Conservation (phyloP, 1,140 invertebrate genomes). For the Nylanderia fulva region DNA sequence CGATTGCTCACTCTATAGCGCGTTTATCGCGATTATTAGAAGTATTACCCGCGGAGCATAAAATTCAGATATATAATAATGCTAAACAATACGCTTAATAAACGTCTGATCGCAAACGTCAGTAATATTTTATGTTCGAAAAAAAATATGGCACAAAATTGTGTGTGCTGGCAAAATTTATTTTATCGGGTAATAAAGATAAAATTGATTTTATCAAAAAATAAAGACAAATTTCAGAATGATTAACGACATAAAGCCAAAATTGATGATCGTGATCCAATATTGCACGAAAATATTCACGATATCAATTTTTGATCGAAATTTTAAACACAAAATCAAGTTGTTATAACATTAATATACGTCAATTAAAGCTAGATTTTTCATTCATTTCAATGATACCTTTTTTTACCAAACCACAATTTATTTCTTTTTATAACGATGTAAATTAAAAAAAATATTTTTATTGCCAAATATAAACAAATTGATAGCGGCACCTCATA, state of each 20-base stretch:
- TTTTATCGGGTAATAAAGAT: background rate
- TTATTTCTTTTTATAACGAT: background rate
- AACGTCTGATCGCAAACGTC: background rate
- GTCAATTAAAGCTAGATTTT: background rate
- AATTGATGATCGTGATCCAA: background rate
- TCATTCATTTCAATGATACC: background rate
- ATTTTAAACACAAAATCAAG: background rate
- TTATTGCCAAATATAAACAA: background rate
- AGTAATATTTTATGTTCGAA: background rate
- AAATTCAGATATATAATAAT: background rate
- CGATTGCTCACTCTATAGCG: constrained; percentile 5
- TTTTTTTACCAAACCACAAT: background rate
- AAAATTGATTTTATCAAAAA: background rate
- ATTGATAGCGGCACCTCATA: background rate
- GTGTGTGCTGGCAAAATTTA: background rate
- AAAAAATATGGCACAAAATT: background rate
- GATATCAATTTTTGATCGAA: background rate
- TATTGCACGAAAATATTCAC: background rate
- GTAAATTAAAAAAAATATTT: background rate
- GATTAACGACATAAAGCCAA: background rate
- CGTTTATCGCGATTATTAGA: constrained; percentile 9
- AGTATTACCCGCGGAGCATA: background rate
- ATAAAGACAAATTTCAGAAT: constrained; percentile 1
- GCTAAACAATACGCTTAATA: background rate
- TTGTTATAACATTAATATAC: background rate